A percentile compares a stretch with the other conserved stretches of the same genome.
Conservation (phyloP, 1,140 invertebrate genomes). For the Macrocentrus cingulum region DNA sequence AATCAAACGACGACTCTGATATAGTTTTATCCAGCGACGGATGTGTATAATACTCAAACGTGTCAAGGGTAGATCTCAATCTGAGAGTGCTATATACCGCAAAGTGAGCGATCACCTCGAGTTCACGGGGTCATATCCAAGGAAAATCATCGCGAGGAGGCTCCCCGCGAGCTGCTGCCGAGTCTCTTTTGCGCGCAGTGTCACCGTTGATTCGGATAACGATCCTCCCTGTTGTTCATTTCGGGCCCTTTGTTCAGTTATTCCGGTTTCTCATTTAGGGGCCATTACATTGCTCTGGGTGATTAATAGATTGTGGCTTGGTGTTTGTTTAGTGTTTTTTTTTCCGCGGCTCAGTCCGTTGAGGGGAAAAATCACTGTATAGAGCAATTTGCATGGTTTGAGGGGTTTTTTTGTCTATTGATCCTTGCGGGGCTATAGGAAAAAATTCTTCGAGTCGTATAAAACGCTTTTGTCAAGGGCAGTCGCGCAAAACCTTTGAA, state of each 20-base stretch:
- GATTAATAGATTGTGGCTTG: conserved; percentile 20
- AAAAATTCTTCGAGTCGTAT: neutral
- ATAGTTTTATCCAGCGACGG: conserved; percentile 23
- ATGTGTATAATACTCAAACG: conserved; percentile 17
- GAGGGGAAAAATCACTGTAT: neutral
- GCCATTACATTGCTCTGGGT: conserved; percentile 10
- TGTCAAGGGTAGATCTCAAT: conserved; percentile 46
- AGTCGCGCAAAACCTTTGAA: conserved; percentile 39
- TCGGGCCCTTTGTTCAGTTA: conserved; percentile 20
- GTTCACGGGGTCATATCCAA: conserved; percentile 39
- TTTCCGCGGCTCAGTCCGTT: neutral
- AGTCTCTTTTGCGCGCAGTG: neutral
- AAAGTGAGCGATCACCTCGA: conserved; percentile 49
- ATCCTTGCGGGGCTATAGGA: neutral
- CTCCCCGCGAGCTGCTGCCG: neutral
- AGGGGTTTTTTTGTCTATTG: neutral
- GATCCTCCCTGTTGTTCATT: conserved; percentile 21
- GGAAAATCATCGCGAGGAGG: conserved; percentile 16
- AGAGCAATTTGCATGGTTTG: conserved; percentile 2
- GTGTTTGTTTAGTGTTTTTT: conserved; percentile 17
- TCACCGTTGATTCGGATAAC: conserved; percentile 25
- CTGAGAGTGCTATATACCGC: conserved; percentile 31
- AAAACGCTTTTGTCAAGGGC: conserved; percentile 17
- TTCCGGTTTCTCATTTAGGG: conserved; percentile 23
- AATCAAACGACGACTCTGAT: conserved; percentile 40